These are phyloP conservation scores for Brassicogethes aeneus DNA, from an alignment of 2,888 invertebrate species.

Conservation along the genomic window DNA sequence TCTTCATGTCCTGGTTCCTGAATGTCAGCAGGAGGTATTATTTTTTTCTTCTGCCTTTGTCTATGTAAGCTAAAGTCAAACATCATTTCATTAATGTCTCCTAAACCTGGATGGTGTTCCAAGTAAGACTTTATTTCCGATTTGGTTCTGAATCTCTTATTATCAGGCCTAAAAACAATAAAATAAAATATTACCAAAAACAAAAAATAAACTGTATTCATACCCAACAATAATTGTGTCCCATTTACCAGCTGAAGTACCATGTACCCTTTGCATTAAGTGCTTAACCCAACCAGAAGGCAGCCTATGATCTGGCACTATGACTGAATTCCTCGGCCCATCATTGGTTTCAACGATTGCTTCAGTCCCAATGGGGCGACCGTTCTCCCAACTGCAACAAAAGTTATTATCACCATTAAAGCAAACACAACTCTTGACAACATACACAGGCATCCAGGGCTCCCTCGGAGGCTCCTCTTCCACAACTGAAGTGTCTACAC, in stretches of 20 bases:
- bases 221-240: constrained; percentile 66
- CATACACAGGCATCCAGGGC: constrained; percentile 19
- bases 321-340: constrained; percentile 42
- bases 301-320: constrained; percentile 65
- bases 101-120: constrained; percentile 30
- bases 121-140: constrained; percentile 45
- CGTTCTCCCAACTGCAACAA: constrained; percentile 60
- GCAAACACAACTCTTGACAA: constrained; percentile 1
- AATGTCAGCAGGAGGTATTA: constrained; percentile 8
- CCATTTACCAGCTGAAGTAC: constrained; percentile 71
- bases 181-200: neutral
- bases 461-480: constrained; percentile 13
- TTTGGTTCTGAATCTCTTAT: constrained; percentile 52
- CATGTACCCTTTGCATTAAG: constrained; percentile 60
- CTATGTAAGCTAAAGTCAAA: constrained; percentile 49
- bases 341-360: constrained; percentile 39
- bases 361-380: constrained; percentile 54
- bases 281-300: constrained; percentile 74
- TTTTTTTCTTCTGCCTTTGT: constrained; percentile 13
- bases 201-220: too few species aligned
- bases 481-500: constrained; percentile 4
- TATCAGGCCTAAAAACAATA: constrained; percentile 43
- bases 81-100: constrained; percentile 28
- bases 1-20: constrained; percentile 5
- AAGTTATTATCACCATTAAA: neutral